Percentiles rank a stretch among this genome's conserved stretches.
Evolutionary conservation across 2,113 vertebrate species (phyloP).

Genomic region (Neogobius melanostomus): DNA sequence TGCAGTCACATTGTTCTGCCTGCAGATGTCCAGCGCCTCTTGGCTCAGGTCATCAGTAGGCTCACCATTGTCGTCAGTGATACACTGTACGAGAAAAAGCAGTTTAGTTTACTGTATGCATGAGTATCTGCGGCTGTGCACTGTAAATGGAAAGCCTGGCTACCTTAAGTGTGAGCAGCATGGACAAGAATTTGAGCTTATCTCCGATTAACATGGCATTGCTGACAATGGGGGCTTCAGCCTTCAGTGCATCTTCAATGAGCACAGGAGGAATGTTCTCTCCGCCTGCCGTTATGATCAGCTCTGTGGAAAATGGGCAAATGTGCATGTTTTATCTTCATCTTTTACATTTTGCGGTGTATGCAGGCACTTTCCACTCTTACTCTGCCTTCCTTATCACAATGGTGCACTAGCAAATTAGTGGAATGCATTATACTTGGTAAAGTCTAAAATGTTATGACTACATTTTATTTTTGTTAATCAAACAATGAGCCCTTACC

Average conservation of each 20-base stretch:
- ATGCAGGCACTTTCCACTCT: too few relatives aligned
- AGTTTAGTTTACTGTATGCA: not conserved
- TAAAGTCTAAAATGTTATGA: too few relatives aligned
- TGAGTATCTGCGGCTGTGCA: not conserved
- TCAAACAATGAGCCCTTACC: conserved; percentile 49
- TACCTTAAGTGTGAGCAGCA: conserved; percentile 81
- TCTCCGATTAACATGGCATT: conserved; percentile 80
- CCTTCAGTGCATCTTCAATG: conserved; percentile 75
- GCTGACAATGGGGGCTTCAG: conserved; percentile 73
- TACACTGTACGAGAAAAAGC: conserved; percentile 59
- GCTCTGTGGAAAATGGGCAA: conserved; percentile 56
- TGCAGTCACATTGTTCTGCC: conserved; percentile 26
- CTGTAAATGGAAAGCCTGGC: not conserved
- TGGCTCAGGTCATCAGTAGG: conserved; percentile 73
- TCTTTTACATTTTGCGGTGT: too few relatives aligned
- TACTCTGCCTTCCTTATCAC: too few relatives aligned
- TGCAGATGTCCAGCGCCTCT: conserved; percentile 65
- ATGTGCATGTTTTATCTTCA: too few relatives aligned
- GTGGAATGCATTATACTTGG: too few relatives aligned
- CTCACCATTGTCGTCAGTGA: conserved; percentile 63
- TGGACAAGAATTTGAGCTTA: conserved; percentile 79
- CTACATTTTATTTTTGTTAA: not conserved
- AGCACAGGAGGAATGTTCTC: conserved; percentile 80
- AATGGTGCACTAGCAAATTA: too few relatives aligned
- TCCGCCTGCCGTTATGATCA: conserved; percentile 81